Base-by-base conservation (phyloP, 2,888 invertebrate species). In the Tinea pellionella region DNA sequence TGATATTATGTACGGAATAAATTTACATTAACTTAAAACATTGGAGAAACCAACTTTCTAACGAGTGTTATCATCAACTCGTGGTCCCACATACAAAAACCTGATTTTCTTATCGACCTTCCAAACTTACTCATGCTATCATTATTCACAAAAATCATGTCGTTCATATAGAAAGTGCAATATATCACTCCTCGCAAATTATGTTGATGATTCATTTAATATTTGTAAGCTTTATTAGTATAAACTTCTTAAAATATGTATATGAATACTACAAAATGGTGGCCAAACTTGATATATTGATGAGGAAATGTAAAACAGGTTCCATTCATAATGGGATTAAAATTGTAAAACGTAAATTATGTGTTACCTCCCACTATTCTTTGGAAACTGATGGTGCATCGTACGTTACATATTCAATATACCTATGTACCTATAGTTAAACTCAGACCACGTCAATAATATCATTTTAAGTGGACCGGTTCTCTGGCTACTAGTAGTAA, bases 401-500 rank as follows among this genome's bases (percentile, higher is more conserved):
- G 37, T 37, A 37, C 24, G 24, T 24, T 24, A 37, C 9, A n/a
- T 37, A 37, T 37, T 12, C 37, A 37, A 12, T 37, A 37, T 2
- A 37, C 6, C 18, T 24, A 55, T 9, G 55, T 55, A 55, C 6
- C 8, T 55, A 55, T 47, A 47, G 47, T n/a, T 19, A n/a, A 19
- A 57, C 42, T 32, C 41, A 16, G 68, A 69, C 71, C 73, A 73
- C 77, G 70, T 77, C 74, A 79, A 78, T 75, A 78, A 75, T 80
- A 80, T 78, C 67, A 76, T 76, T 79, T 74, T 77, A 79, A 80
- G 76, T 77, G 77, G 69, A 83, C 83, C 83, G 83, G 83, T 84
- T 82, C 69, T 67, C 63, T 63, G 63, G 67, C 68, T 47, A 47
- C 47, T 47, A n/a, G 47, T 47, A 47, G 47, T 47, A 47, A 47